A percentile compares a stretch with the other conserved stretches of the same genome.
phyloP scores from a whole-genome alignment of 2,797 vertebrate genomes.

The Takifugu rubripes region DNA sequence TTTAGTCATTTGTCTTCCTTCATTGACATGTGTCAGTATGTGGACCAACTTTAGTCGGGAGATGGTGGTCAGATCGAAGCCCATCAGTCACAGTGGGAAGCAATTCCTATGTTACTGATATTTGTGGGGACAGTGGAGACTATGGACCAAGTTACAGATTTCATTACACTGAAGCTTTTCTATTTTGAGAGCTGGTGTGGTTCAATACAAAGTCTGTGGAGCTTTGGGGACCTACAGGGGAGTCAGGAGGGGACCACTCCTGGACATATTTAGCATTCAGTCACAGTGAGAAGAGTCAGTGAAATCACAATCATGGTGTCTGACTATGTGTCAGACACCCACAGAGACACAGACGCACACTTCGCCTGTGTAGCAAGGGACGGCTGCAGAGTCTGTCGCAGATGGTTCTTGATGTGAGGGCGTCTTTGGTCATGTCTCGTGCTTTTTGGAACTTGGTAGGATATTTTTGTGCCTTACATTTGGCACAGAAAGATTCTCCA shows the following conservation, averaged over 20 bases:
- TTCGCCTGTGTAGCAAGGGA: slow-evolving; percentile 32
- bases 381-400: slow-evolving; percentile 3
- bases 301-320: background rate
- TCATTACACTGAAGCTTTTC: too few relatives aligned
- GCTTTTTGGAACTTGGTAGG: background rate
- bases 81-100: too few relatives aligned
- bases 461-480: too few relatives aligned
- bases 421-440: slow-evolving; percentile 2
- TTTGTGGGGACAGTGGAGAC: slow-evolving; percentile 15
- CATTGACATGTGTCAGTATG: slow-evolving; percentile 26
- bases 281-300: slow-evolving; percentile 18
- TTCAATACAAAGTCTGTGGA: slow-evolving; percentile 6
- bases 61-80: background rate
- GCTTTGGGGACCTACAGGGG: slow-evolving; percentile 11
- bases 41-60: slow-evolving; percentile 23
- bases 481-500: too few relatives aligned
- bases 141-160: slow-evolving; percentile 4
- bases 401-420: slow-evolving; percentile 16
- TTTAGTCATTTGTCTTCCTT: background rate
- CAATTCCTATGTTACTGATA: slow-evolving; percentile 6
- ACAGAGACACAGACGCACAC: slow-evolving; percentile 11
- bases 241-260: slow-evolving; percentile 35
- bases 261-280: slow-evolving; percentile 48
- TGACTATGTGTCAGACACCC: background rate
- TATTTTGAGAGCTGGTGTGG: too few relatives aligned